Base-by-base conservation (phyloP, 2,113 vertebrate genomes). In the Alosa alosa region DNA sequence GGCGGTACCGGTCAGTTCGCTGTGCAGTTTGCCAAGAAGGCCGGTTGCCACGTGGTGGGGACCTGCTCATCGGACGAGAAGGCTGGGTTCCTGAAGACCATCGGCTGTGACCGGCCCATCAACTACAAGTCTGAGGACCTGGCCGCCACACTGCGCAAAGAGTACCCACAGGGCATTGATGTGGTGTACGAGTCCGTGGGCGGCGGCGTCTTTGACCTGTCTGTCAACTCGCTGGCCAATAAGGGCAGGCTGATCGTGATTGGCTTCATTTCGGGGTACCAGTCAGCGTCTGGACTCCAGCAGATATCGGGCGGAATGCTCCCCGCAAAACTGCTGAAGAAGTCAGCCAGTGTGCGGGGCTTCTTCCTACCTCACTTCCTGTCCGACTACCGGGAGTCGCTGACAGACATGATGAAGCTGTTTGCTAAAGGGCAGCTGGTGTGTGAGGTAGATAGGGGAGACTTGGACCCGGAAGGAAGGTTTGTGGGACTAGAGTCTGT, bases 1-100 rank as follows among this genome's bases (percentile, higher is more conserved):
- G 97, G 97, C 84, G 97, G 97, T 52, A 98, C 97, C 0, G 97
- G 97, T 18, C 97, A 98, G 94, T 97, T 98, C 0, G 98, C 97
- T 0, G 96, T 98, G 89, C 97, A 98, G 93, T 96, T 98, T 45
- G 94, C 97, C 64, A 98, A 97, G 88, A 94, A 89, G 85, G 97
- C 97, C 10, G 95, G 96, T 60, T 99, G 98, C 91, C 97, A 97
- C 3, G 96, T 98, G 17, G 94, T 97, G 49, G 98, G 98, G 60
- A 98, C 97, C 84, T 99, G 97, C 86, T 98, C 97, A 0, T 96
- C 96, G 9, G 92, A 96, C 1, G 95, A 96, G 88, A 99, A 99
- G 90, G 93, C 93, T 0, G 94, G 94, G 81, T 98, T 98, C 91
- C 95, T 99, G 57, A 97, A 95, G 90, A 96, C 96, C 86, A 84